These are phyloP conservation scores for Edolisoma coerulescens DNA, from an alignment of 2,113 vertebrate species.

Conservation along the genomic window DNA sequence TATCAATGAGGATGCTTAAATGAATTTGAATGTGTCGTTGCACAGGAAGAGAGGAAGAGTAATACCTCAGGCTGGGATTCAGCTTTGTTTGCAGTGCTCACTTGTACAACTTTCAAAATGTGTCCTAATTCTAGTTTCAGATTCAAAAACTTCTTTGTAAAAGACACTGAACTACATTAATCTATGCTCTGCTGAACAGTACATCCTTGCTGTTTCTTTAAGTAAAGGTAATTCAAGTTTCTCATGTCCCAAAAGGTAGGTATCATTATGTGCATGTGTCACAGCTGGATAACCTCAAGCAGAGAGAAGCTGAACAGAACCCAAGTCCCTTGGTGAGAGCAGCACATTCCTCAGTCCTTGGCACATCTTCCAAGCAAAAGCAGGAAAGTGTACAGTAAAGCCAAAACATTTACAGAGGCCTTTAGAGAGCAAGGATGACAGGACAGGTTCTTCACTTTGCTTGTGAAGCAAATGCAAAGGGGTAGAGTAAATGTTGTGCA, in stretches of 20 bases:
- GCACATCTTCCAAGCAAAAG: not conserved
- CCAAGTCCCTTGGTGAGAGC: not conserved
- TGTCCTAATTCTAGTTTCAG: rapidly evolving
- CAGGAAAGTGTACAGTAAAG: not conserved
- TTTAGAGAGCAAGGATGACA: not conserved
- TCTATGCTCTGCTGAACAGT: not conserved
- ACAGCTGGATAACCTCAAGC: not conserved
- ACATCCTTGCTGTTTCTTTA: not conserved
- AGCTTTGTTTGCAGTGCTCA: not conserved
- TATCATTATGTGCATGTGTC: not conserved
- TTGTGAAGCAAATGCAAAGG: not conserved
- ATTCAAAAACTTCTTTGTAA: not conserved
- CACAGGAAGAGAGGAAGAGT: not conserved
- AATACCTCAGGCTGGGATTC: not conserved
- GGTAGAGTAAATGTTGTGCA: rapidly evolving
- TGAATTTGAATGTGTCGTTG: not conserved
- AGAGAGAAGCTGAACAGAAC: not conserved
- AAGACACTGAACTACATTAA: not conserved
- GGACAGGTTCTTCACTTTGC: not conserved
- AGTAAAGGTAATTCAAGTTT: not conserved
- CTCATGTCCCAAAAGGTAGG: not conserved
- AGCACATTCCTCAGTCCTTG: not conserved
- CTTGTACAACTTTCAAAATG: not conserved
- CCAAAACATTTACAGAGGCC: not conserved
- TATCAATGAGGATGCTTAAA: not conserved